Conservation (phyloP, 2,888 invertebrate genomes). For the Sesamia inferens region DNA sequence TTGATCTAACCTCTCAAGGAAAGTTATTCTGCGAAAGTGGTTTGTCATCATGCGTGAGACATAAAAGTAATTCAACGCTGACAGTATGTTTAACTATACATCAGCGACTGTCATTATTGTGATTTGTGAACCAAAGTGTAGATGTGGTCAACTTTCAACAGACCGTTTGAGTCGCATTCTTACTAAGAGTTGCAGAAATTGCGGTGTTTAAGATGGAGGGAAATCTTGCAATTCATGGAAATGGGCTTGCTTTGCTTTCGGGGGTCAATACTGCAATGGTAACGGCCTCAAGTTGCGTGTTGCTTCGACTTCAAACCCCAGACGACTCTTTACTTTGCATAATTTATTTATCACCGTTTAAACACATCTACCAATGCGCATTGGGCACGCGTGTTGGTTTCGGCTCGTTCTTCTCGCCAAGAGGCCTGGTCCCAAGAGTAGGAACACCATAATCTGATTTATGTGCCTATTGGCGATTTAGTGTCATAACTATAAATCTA, state of each 20-base stretch:
- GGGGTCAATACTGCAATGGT: neutral
- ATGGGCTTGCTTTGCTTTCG: neutral
- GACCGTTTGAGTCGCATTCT: slow-evolving; percentile 23
- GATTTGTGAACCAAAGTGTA: slow-evolving; percentile 26
- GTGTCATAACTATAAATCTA: too few relatives aligned
- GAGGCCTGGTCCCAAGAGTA: neutral
- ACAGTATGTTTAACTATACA: slow-evolving; percentile 45
- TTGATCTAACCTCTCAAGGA: slow-evolving; percentile 21
- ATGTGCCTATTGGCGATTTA: neutral
- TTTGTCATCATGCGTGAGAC: slow-evolving; percentile 49
- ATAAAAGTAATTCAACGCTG: slow-evolving; percentile 46
- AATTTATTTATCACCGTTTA: neutral
- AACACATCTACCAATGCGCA: too few relatives aligned
- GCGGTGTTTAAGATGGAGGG: neutral
- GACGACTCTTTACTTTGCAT: too few relatives aligned
- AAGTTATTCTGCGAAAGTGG: slow-evolving; percentile 44
- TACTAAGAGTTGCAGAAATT: slow-evolving; percentile 2
- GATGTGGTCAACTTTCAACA: slow-evolving; percentile 39
- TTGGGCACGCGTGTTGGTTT: too few relatives aligned
- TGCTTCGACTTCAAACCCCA: too few relatives aligned
- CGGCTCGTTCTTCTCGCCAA: too few relatives aligned
- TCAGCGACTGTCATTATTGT: slow-evolving; percentile 47
- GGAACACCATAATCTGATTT: neutral
- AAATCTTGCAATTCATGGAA: slow-evolving; percentile 10
- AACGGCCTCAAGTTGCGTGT: too few relatives aligned